Evolutionary conservation across 2,113 vertebrate species (phyloP).

Genomic region (Brienomyrus brachyistius): DNA sequence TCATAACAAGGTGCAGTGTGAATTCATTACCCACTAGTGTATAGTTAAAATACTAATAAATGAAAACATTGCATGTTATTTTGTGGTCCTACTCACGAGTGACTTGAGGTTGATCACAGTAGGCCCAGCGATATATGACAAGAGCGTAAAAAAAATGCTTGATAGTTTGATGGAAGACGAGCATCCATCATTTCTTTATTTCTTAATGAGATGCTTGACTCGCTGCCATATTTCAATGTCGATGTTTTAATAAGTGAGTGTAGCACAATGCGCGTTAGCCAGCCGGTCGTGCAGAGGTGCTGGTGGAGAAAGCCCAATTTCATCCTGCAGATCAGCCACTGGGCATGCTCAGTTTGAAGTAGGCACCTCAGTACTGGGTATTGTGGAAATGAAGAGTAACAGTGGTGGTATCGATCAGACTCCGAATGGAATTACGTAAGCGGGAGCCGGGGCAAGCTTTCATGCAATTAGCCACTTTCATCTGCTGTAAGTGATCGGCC

Average conservation of each 20-base stretch:
- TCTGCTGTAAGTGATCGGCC: conserved; percentile 31
- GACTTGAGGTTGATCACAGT: background rate
- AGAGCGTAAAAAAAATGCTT: background rate
- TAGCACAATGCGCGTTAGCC: background rate
- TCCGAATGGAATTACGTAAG: conserved; percentile 40
- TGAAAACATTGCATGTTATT: background rate
- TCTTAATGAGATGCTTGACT: background rate
- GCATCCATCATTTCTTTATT: background rate
- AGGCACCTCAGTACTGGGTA: background rate
- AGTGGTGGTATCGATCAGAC: conserved; percentile 39
- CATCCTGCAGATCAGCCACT: background rate
- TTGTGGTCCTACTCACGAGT: background rate
- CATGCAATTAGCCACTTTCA: conserved; percentile 48
- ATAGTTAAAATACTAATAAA: background rate
- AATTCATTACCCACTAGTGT: background rate
- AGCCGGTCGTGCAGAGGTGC: background rate
- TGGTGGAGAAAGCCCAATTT: background rate
- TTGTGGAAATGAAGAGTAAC: conserved; percentile 34
- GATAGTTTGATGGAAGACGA: conserved; percentile 20
- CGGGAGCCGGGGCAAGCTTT: conserved; percentile 38
- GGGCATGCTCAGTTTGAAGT: conserved; percentile 27
- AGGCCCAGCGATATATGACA: background rate
- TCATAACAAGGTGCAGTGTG: background rate
- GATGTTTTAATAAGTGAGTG: conserved; percentile 18
- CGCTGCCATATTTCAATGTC: background rate